Evolutionary conservation across 2,113 vertebrate species (phyloP).

Genomic region (Elachura formosa): DNA sequence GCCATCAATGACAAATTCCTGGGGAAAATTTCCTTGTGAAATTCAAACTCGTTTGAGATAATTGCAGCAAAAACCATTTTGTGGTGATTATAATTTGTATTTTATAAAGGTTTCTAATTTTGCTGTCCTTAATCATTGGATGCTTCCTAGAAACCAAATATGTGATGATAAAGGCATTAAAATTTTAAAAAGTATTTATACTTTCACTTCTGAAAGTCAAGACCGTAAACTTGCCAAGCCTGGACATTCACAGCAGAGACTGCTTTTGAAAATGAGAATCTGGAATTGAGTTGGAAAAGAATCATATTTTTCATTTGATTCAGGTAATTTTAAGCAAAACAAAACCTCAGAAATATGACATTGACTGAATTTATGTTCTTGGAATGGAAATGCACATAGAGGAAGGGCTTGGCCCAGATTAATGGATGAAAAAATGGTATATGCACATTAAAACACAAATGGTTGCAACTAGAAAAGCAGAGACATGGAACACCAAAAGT

Average conservation of each 20-base stretch:
- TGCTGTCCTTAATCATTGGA: not conserved
- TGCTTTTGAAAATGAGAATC: not conserved
- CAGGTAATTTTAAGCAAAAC: not conserved
- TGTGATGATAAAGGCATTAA: not conserved
- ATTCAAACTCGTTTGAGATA: not conserved
- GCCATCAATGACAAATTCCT: not conserved
- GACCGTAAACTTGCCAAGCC: not conserved
- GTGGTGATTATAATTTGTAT: not conserved
- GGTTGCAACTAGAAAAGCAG: not conserved
- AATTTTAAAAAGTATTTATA: accelerated
- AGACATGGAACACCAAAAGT: not conserved
- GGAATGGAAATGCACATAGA: not conserved
- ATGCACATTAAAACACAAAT: not conserved
- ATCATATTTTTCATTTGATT: accelerated
- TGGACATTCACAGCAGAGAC: not conserved
- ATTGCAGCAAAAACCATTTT: not conserved
- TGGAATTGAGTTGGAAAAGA: not conserved
- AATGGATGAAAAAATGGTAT: not conserved
- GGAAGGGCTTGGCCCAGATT: not conserved
- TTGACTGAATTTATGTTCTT: not conserved
- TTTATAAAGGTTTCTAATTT: not conserved
- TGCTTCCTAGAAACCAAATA: not conserved
- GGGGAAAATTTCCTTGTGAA: not conserved
- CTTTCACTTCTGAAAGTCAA: not conserved
- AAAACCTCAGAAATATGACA: not conserved